These are phyloP conservation scores for Anthophora plumipes DNA, from an alignment of 2,888 invertebrate genomes.

Conservation along the genomic window DNA sequence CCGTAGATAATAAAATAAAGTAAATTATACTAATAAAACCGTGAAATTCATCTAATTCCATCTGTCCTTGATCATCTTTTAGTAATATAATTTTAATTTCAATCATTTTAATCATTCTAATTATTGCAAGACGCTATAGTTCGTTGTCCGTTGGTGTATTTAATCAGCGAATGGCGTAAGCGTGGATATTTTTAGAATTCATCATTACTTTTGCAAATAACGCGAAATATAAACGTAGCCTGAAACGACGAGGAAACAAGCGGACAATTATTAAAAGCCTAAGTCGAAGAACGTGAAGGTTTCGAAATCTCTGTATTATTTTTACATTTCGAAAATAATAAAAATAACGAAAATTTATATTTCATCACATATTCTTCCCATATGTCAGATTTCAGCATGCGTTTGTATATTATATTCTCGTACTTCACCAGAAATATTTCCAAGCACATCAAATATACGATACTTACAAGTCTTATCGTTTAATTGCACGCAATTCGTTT, in stretches of 20 bases:
- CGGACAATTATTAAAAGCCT: conserved; percentile 1
- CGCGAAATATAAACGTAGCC: not conserved
- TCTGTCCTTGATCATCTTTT: too few species aligned
- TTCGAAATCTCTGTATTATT: not conserved
- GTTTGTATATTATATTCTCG: too few species aligned
- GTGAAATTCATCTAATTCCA: too few species aligned
- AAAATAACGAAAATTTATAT: too few species aligned
- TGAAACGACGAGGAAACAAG: not conserved
- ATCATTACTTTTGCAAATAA: conserved; percentile 36
- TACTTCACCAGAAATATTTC: too few species aligned
- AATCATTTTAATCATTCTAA: too few species aligned
- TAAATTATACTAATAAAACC: too few species aligned
- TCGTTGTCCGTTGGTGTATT: not conserved
- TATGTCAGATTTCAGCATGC: too few species aligned
- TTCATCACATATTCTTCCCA: too few species aligned
- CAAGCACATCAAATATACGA: not conserved
- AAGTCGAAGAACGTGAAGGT: conserved; percentile 13
- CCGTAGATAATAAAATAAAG: too few species aligned
- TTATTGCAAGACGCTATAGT: too few species aligned
- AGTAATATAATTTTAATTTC: too few species aligned
- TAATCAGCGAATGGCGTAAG: not conserved
- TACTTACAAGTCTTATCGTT: not conserved
- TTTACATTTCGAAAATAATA: not conserved
- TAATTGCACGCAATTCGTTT: not conserved
- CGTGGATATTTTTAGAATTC: conserved; percentile 21